A percentile compares a stretch with the other conserved stretches of the same genome.
These are phyloP conservation scores for Ceraclea dissimilis DNA, from an alignment of 2,888 invertebrate species.

Conservation along the genomic window DNA sequence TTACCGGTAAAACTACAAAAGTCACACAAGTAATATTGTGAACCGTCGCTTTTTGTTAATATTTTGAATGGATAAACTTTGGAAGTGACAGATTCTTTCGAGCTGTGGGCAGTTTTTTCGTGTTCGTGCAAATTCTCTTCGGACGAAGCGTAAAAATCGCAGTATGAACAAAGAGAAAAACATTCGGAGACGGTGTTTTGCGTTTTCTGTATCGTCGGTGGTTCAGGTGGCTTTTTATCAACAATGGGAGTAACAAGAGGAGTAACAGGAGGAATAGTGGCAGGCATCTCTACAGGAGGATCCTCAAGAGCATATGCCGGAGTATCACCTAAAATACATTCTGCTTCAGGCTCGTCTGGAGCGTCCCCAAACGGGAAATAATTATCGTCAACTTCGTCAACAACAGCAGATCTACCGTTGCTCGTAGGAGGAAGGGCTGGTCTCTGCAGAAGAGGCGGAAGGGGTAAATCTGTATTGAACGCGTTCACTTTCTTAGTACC, in stretches of 20 bases:
- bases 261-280: not conserved
- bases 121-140: not conserved
- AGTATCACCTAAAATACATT: not conserved
- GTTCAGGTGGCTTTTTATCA: not conserved
- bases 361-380: not conserved
- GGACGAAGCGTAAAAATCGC: slow-evolving; percentile 4
- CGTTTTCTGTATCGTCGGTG: not conserved
- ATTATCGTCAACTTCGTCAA: not conserved
- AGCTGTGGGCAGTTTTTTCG: not conserved
- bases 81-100: not conserved
- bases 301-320: not conserved
- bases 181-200: not conserved
- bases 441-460: not conserved
- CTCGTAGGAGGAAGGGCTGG: not conserved
- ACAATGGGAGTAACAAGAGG: not conserved
- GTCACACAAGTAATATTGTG: not conserved
- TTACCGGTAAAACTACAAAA: not conserved
- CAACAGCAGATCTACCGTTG: not conserved
- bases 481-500: not conserved
- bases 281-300: not conserved
- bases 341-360: not conserved
- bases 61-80: slow-evolving; percentile 5
- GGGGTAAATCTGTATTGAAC: not conserved
- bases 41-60: not conserved
- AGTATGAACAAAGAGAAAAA: not conserved